These are phyloP conservation scores for Bhutanitis thaidina DNA, from an alignment of 2,888 invertebrate species.

Conservation along the genomic window DNA sequence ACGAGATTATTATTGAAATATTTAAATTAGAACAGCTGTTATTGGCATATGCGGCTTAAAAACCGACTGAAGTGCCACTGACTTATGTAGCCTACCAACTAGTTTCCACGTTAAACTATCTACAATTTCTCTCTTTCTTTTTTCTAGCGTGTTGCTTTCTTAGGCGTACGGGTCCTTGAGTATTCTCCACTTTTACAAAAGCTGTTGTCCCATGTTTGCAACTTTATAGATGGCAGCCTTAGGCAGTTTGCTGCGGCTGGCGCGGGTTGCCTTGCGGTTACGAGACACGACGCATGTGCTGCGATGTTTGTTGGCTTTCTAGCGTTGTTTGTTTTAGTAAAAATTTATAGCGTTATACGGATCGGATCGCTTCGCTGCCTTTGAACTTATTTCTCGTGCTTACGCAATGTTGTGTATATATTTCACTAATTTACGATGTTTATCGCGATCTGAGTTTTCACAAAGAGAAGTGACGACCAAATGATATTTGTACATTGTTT, in stretches of 20 bases:
- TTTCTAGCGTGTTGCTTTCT: constrained; percentile 15
- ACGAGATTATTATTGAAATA: too few species aligned
- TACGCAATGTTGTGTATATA: constrained; percentile 26
- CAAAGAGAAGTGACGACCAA: constrained; percentile 18
- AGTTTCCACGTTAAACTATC: constrained; percentile 1
- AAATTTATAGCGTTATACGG: constrained; percentile 61
- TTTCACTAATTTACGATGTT: constrained; percentile 18
- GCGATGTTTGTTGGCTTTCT: constrained; percentile 51
- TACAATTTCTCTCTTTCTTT: constrained; percentile 4
- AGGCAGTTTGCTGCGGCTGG: constrained; percentile 7
- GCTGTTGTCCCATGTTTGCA: constrained; percentile 7
- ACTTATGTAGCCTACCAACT: constrained; percentile 1
- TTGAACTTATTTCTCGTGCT: constrained; percentile 44
- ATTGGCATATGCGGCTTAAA: too few species aligned
- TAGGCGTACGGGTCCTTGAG: constrained; percentile 13
- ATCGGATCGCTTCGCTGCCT: constrained; percentile 40
- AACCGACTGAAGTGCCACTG: too few species aligned
- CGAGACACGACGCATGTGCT: constrained; percentile 42
- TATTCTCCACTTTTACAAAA: constrained; percentile 16
- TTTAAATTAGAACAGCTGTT: too few species aligned
- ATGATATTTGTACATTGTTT: constrained; percentile 20
- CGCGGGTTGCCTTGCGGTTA: constrained; percentile 24
- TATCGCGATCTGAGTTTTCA: constrained; percentile 14
- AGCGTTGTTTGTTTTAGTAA: constrained; percentile 65
- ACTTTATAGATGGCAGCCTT: constrained; percentile 12